Evolutionary conservation across 2,113 vertebrate species (phyloP).

Genomic region (Daboia siamensis): DNA sequence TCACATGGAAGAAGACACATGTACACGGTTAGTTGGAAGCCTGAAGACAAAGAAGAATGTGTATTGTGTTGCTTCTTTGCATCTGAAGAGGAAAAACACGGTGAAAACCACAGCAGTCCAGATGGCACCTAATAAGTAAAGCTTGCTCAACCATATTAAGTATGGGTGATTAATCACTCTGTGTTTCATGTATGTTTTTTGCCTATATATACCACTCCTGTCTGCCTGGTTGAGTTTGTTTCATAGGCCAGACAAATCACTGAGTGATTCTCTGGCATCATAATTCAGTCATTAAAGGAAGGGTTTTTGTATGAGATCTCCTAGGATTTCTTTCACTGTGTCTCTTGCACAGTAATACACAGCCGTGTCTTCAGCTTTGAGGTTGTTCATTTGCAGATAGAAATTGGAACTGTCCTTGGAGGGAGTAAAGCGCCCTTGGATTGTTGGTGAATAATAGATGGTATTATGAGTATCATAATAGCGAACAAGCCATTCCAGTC

Average conservation of each 20-base stretch:
- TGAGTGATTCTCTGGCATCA: too few relatives aligned
- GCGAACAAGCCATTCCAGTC: neutral
- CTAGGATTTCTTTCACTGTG: too few relatives aligned
- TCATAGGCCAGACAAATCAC: too few relatives aligned
- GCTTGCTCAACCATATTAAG: neutral
- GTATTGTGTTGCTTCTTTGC: neutral
- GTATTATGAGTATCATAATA: neutral
- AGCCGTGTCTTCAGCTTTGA: neutral
- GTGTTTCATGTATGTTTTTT: neutral
- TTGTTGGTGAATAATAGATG: neutral
- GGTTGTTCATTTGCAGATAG: neutral
- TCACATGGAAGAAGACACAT: neutral
- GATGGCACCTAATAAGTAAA: accelerated
- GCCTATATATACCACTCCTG: neutral
- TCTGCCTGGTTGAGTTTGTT: too few relatives aligned
- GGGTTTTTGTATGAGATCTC: too few relatives aligned
- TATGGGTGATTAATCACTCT: neutral
- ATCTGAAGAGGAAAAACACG: neutral
- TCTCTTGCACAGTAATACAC: neutral
- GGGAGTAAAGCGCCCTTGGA: neutral
- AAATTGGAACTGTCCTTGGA: neutral
- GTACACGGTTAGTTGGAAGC: neutral
- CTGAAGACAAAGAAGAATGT: neutral
- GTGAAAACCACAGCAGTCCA: neutral
- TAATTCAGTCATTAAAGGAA: too few relatives aligned